Conservation (phyloP, 2,113 vertebrate genomes). For the Camelus bactrianus region DNA sequence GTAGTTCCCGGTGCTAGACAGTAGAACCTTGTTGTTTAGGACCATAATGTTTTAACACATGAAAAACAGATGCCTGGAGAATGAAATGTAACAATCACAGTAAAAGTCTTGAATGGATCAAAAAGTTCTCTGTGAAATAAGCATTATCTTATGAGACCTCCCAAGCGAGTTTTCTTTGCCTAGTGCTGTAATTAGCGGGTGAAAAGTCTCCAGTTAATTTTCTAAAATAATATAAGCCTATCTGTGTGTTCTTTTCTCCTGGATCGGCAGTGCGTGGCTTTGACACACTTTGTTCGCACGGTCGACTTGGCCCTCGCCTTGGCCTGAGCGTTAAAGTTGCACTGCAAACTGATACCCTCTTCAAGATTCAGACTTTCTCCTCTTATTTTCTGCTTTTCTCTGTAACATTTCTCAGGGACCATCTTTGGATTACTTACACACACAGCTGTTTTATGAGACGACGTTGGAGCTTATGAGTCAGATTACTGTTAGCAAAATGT, state of each 20-base stretch:
- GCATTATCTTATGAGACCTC: not conserved
- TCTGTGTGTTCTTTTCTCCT: not conserved
- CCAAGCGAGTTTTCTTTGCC: not conserved
- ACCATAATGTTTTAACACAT: not conserved
- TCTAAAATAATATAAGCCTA: not conserved
- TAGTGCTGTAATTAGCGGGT: not conserved
- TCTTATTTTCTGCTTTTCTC: conserved; percentile 45
- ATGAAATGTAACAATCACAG: not conserved
- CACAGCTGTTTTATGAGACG: conserved; percentile 89
- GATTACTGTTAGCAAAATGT: conserved; percentile 89
- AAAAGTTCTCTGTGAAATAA: not conserved
- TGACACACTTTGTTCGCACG: not conserved
- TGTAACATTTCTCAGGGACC: conserved; percentile 68
- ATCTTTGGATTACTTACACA: conserved; percentile 79
- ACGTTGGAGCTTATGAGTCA: conserved; percentile 91
- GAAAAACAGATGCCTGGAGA: not conserved
- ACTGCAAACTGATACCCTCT: not conserved
- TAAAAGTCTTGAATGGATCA: not conserved
- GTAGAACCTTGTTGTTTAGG: not conserved
- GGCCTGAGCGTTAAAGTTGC: not conserved
- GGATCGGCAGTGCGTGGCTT: not conserved
- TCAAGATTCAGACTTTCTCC: conserved; percentile 25
- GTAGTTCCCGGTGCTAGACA: too few species aligned
- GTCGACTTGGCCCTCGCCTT: not conserved
- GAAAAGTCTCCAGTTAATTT: not conserved